These are phyloP conservation scores for Hydropotes inermis DNA, from an alignment of 2,113 vertebrate genomes.

Conservation along the genomic window DNA sequence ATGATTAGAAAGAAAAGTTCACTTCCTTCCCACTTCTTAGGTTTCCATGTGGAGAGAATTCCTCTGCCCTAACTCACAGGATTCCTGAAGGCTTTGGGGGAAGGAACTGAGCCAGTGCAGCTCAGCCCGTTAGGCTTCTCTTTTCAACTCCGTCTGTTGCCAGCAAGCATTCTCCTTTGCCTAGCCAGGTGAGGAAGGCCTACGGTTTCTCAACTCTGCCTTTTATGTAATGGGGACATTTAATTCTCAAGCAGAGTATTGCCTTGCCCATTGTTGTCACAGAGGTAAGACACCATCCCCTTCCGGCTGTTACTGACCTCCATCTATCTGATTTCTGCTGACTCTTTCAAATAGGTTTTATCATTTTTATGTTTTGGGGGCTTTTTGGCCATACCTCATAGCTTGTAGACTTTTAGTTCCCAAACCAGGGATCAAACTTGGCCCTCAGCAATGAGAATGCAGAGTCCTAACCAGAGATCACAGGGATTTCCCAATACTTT, in stretches of 20 bases:
- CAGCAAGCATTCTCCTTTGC: not conserved
- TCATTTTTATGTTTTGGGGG: not conserved
- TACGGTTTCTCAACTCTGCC: not conserved
- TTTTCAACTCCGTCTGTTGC: not conserved
- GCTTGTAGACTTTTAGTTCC: not conserved
- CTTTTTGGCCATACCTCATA: not conserved
- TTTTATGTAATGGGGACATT: not conserved
- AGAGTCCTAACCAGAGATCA: not conserved
- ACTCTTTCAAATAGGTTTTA: not conserved
- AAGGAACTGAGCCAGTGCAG: not conserved
- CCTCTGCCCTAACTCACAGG: not conserved
- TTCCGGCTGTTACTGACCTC: not conserved
- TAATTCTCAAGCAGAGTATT: not conserved
- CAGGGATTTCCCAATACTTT: not conserved
- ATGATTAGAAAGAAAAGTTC: not conserved
- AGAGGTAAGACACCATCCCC: not conserved
- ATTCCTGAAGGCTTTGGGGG: not conserved
- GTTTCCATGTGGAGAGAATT: not conserved
- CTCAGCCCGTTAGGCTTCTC: not conserved
- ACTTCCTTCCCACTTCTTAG: not conserved
- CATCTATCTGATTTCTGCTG: not conserved
- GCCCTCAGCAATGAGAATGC: not conserved
- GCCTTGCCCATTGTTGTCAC: not conserved
- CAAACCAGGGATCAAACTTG: not conserved
- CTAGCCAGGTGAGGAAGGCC: not conserved